Conservation (phyloP, 1,140 invertebrate species). For the Meloidogyne floridensis region DNA sequence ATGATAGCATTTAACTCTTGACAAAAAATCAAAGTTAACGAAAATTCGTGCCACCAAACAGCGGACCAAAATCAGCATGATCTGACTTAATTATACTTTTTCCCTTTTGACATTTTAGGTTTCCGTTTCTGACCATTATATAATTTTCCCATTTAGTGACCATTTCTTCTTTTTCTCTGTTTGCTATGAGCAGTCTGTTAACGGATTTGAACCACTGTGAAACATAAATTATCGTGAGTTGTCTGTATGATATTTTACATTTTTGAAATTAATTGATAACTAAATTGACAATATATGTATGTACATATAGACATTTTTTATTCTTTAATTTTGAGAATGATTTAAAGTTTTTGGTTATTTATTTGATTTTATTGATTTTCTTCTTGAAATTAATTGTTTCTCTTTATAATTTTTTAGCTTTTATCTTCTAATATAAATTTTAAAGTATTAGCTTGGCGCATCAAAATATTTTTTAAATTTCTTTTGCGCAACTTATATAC, state of each 20-base stretch:
- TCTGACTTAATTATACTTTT: no score
- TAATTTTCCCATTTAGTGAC: no score
- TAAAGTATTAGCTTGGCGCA: not conserved
- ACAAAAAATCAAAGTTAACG: not conserved
- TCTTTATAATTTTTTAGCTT: not conserved
- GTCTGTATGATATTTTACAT: not conserved
- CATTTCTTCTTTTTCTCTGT: no score
- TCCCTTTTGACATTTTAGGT: no score
- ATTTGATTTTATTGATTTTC: not conserved
- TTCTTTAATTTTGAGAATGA: not conserved
- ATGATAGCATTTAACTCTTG: not conserved
- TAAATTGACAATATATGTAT: no score
- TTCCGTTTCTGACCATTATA: no score
- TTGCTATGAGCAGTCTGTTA: no score
- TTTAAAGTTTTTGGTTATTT: not conserved
- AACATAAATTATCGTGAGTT: not conserved
- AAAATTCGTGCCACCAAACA: no score
- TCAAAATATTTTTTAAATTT: not conserved
- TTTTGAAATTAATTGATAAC: not conserved
- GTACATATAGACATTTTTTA: not conserved
- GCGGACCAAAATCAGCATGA: no score
- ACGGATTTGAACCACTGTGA: not conserved
- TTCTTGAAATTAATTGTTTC: not conserved
- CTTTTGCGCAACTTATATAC: not conserved
- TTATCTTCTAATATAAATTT: not conserved